Conservation (phyloP, 2,797 vertebrate species). For the Diceros bicornis region DNA sequence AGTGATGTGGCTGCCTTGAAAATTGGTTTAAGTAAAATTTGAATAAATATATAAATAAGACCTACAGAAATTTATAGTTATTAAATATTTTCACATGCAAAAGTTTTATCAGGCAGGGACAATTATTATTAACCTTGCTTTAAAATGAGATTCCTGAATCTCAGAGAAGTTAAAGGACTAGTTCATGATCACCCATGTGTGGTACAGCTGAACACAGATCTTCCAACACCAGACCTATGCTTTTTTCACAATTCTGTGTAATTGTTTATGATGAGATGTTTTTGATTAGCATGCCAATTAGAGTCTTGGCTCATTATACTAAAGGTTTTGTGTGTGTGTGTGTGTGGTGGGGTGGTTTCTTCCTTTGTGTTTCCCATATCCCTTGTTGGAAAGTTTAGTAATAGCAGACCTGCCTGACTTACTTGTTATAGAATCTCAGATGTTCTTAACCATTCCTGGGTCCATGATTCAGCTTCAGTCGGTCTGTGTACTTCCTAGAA, state of each 20-base stretch:
- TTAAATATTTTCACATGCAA: background rate
- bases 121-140: background rate
- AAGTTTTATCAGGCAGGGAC: background rate
- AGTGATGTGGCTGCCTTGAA: background rate
- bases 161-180: background rate
- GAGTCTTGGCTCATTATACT: background rate
- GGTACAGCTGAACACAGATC: background rate
- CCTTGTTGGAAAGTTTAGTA: background rate
- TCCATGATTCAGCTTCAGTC: background rate
- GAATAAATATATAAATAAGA: background rate
- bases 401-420: background rate
- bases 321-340: background rate
- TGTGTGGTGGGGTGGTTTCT: too few relatives aligned
- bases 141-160: background rate
- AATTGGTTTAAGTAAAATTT: background rate
- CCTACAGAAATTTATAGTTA: background rate
- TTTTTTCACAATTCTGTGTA: background rate
- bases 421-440: background rate
- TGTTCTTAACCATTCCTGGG: background rate
- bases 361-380: background rate
- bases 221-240: background rate
- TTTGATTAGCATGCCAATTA: background rate
- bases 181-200: rapidly evolving
- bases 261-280: background rate
- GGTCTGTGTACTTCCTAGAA: background rate